Evolutionary conservation across 2,888 invertebrate genomes (phyloP), one percentile per base, ranked within the genome.

Genomic region (Clivina fossor): DNA sequence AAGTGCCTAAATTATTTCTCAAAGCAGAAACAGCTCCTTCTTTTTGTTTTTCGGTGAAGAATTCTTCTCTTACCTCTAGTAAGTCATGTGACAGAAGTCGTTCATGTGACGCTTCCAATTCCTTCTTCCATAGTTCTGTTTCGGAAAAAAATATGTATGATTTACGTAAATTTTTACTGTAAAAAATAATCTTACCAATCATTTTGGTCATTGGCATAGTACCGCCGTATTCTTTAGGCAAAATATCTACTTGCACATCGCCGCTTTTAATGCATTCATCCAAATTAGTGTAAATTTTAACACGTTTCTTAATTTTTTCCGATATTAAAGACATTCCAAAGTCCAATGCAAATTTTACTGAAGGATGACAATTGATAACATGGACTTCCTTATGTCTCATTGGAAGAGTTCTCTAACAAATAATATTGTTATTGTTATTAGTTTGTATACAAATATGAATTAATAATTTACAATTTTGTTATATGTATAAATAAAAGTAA

Each of bases 181-280:
- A 30, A 30, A 26, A 26, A 5, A 26, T 11, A 11, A 47, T 61
- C 69, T 78, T 68, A 89, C 90, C 83, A 61, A 90, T 89, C 89
- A 91, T 90, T 68, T 90, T 84, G 41, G 81, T 79, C 85, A 90
- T 85, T 0, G 90, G 89, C 75, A 89, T 84, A n/a, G 76, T 80
- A 5, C 91, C 91, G 3, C 91, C 91, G 65, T 90, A 91, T 68
- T 91, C 91, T 63, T 85, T 83, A 0, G 91, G 91, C 49, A 92
- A 71, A 1, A 81, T 76, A 30, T 75, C 73, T 30, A 46, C 60
- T 58, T 76, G 74, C 35, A 76, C 63, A 46, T 66, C 58, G 16
- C 69, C 71, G 46, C 65, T 59, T n/a, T 71, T 73, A 40, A 76
- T 60, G 7, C 76, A 76, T 4, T 86, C 84, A 1, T 84, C 80